Conservation (phyloP, 2,113 vertebrate genomes). For the Mystacornis crossleyi region DNA sequence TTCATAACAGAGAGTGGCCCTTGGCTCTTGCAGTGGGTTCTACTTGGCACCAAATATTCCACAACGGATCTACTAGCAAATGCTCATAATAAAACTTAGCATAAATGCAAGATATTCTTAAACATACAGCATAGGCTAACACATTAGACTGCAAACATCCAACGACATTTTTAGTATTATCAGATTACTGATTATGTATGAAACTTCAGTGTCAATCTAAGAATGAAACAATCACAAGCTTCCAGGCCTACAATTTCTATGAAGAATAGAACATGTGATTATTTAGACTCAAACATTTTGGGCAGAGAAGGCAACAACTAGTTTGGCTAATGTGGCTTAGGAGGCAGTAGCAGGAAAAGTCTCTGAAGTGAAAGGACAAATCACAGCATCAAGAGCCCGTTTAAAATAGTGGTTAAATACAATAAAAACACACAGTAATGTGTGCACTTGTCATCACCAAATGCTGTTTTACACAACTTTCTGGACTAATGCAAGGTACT, state of each 20-base stretch:
- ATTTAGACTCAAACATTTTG: not conserved
- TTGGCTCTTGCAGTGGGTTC: not conserved
- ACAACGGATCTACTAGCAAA: not conserved
- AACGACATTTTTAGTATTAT: not conserved
- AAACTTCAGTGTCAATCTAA: not conserved
- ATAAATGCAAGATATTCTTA: not conserved
- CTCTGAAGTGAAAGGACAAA: not conserved
- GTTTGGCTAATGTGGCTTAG: not conserved
- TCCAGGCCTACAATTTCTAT: not conserved
- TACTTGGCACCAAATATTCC: not conserved
- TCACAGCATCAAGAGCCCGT: not conserved
- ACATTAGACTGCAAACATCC: not conserved
- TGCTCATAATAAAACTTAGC: not conserved
- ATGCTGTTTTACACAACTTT: not conserved
- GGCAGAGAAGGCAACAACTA: not conserved
- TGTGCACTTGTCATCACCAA: not conserved
- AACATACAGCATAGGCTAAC: not conserved
- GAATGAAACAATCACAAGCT: not conserved
- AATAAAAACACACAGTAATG: rapidly evolving
- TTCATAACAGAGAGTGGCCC: not conserved
- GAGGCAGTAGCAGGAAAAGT: not conserved
- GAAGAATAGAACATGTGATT: not conserved
- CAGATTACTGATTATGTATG: not conserved
- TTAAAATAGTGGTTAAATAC: not conserved
- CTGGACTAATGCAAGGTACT: not conserved